Conservation (phyloP, 2,888 invertebrate species). For the Leucoma salicis region DNA sequence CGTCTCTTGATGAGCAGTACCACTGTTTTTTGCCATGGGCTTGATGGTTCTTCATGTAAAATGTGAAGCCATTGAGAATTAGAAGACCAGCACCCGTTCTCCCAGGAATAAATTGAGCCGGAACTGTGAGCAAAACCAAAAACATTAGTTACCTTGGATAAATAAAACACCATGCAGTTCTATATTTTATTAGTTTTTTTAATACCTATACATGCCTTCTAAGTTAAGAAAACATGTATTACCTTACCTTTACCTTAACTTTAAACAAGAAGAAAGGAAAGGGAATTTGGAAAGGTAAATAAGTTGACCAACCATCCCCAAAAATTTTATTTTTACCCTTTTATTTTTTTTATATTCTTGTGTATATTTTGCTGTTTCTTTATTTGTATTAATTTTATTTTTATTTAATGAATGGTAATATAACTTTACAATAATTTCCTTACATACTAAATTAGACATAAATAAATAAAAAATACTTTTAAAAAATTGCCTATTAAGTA, state of each 20-base stretch:
- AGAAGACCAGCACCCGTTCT: conserved; percentile 70
- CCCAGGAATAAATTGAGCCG: conserved; percentile 73
- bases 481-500: neutral
- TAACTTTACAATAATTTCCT: conserved; percentile 27
- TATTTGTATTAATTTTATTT: conserved; percentile 18
- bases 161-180: conserved; percentile 34
- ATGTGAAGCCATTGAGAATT: conserved; percentile 72
- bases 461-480: conserved; percentile 7
- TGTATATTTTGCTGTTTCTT: conserved; percentile 16
- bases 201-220: conserved; percentile 27
- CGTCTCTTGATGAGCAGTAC: conserved; percentile 76
- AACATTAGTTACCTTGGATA: conserved; percentile 26
- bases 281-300: conserved; percentile 51
- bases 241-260: neutral
- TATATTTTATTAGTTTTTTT: conserved; percentile 14
- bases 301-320: conserved; percentile 42
- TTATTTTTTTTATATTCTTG: conserved; percentile 22
- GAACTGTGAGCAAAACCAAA: conserved; percentile 66
- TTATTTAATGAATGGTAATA: conserved; percentile 11
- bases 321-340: conserved; percentile 42
- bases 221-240: conserved; percentile 34
- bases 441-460: conserved; percentile 22
- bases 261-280: conserved; percentile 22
- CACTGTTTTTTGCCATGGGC: conserved; percentile 76
- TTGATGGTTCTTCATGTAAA: conserved; percentile 77